phyloP scores from a whole-genome alignment of 2,113 vertebrate species.

The Geothlypis trichas region DNA sequence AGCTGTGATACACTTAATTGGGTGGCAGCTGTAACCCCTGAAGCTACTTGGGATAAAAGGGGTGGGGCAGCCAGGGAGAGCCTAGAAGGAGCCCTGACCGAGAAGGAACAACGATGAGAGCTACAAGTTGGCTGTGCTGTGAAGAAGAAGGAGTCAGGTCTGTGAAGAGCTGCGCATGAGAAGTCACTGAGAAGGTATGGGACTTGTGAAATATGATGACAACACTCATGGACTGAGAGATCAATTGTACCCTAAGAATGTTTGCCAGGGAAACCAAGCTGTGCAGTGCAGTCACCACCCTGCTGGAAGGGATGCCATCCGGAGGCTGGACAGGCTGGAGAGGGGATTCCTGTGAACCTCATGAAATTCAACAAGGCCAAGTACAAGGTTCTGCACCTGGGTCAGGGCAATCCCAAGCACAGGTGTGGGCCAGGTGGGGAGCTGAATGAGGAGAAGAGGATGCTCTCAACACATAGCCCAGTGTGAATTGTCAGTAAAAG shows the following conservation, averaged over 20 bases:
- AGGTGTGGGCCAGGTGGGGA: background rate
- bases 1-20: too few relatives aligned
- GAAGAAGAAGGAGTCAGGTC: too few relatives aligned
- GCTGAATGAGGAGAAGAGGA: background rate
- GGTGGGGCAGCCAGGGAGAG: too few relatives aligned
- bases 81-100: too few relatives aligned
- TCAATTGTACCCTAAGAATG: fast-evolving
- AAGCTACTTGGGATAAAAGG: too few relatives aligned
- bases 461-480: background rate
- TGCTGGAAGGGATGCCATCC: background rate
- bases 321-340: background rate
- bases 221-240: background rate
- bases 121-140: too few relatives aligned
- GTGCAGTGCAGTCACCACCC: fast-evolving
- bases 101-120: too few relatives aligned
- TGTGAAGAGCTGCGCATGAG: too few relatives aligned
- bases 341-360: background rate
- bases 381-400: background rate
- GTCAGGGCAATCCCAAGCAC: background rate
- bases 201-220: too few relatives aligned
- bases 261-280: too few relatives aligned
- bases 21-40: too few relatives aligned
- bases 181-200: too few relatives aligned
- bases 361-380: background rate
- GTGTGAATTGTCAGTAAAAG: background rate